Percentiles rank a stretch among this genome's conserved stretches.
phyloP scores from a whole-genome alignment of 2,113 vertebrate genomes.

The Dermatemys mawii region DNA sequence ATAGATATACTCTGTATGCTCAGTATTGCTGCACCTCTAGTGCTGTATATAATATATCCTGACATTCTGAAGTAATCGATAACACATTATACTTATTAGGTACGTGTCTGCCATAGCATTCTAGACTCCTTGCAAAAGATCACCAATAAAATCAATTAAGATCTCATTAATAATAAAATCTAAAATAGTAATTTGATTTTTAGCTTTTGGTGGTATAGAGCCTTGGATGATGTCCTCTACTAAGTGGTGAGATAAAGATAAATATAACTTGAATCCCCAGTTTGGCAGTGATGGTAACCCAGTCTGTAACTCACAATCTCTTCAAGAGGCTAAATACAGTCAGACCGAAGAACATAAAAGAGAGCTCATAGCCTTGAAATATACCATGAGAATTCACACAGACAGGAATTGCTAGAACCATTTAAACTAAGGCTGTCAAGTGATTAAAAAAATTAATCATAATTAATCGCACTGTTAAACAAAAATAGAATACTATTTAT shows the following conservation, averaged over 20 bases:
- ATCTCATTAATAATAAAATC: not conserved
- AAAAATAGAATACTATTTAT: too few relatives aligned
- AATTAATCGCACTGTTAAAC: too few relatives aligned
- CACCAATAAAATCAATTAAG: not conserved
- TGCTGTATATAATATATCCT: not conserved
- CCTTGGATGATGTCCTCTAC: not conserved
- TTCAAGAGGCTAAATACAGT: not conserved
- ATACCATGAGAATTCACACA: not conserved
- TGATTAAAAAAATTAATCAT: too few relatives aligned
- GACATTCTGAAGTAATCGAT: not conserved
- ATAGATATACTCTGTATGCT: not conserved
- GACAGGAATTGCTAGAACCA: not conserved
- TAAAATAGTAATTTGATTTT: not conserved
- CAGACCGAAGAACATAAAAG: not conserved
- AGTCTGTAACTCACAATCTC: not conserved
- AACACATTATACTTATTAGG: not conserved
- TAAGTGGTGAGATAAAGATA: not conserved
- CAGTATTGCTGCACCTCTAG: not conserved
- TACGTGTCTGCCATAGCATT: not conserved
- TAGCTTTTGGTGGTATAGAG: not conserved
- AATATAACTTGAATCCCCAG: not conserved
- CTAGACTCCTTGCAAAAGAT: not conserved
- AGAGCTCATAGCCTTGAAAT: not conserved
- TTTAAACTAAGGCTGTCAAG: too few relatives aligned
- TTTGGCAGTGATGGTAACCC: not conserved